These are phyloP conservation scores for Periophthalmodon schlosseri DNA, from an alignment of 2,113 vertebrate species.

Conservation along the genomic window DNA sequence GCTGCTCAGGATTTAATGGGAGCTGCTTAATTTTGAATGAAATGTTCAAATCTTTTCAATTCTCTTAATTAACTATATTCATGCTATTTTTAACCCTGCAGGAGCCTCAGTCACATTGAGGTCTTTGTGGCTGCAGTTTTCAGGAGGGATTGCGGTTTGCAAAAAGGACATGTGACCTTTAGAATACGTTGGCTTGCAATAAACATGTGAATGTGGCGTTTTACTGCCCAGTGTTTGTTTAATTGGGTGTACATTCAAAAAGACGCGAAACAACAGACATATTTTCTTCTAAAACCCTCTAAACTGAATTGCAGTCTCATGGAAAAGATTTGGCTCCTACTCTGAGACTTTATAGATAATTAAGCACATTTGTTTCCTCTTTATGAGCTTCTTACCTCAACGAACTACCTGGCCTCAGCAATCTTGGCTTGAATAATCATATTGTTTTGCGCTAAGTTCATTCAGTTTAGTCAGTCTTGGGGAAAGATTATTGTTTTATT, in stretches of 20 bases:
- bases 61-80: not conserved
- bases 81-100: not conserved
- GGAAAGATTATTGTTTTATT: not conserved
- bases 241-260: conserved; percentile 12
- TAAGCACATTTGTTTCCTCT: conserved; percentile 11
- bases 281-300: conserved; percentile 15
- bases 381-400: conserved; percentile 1
- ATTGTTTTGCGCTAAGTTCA: not conserved
- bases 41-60: not conserved
- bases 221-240: not conserved
- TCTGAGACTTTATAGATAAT: conserved; percentile 3
- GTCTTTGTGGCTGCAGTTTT: not conserved
- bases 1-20: not conserved
- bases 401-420: conserved; percentile 18
- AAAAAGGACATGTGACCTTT: not conserved
- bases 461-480: not conserved
- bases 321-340: conserved; percentile 3
- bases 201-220: conserved; percentile 3
- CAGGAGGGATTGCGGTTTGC: not conserved
- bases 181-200: not conserved
- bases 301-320: conserved; percentile 6
- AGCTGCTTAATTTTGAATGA: not conserved
- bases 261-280: conserved; percentile 14
- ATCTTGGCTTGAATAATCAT: not conserved
- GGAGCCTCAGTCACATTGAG: not conserved